Evolutionary conservation across 1,140 invertebrate genomes (phyloP), one percentile per base, ranked within the genome.

Genomic region (Solen grandis): DNA sequence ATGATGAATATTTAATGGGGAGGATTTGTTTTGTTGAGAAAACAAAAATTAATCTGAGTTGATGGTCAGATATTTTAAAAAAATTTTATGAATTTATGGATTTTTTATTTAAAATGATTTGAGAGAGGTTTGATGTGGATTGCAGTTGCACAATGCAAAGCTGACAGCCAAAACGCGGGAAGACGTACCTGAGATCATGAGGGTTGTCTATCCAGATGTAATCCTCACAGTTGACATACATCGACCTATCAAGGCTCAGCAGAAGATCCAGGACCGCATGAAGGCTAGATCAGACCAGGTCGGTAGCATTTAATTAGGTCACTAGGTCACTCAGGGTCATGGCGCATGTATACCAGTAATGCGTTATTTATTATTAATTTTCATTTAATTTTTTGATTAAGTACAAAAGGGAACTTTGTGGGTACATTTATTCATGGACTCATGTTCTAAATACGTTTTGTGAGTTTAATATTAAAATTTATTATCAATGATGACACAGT

Each of bases 151-250:
- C n/a, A 4, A 54, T 19, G 27, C 52, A 1, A 54, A 54, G n/a
- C 52, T 2, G 31, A 25, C 59, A 3, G 59, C 2, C 1, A 3
- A 3, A 1, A 5, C 16, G 59, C 59, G 19, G n/a, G 31, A 62
- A 25, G 16, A 14, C 8, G n/a, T 78, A 29, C 63, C 75, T 5
- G 75, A 78, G 33, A 65, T 69, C 2, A 41, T 36, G 33, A 68
- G 29, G 35, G 77, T 80, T 14, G 33, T 72, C 8, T 80, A 80
- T 27, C 77, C 77, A 19, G 77, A 80, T 41, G 77, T 80, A 2
- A 25, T 80, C 0, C 16, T 80, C 2, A 72, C 66, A 22, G 77
- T 72, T 0, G 25, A 80, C 62, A 33, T 80, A 33, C 59, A 80
- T 54, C 54, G 59, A 63, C 65, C 65, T 1, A 27, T 65, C 19